A percentile compares a stretch with the other conserved stretches of the same genome.
Evolutionary conservation across 2,888 invertebrate genomes (phyloP).

Genomic region (Sarcophaga caerulescens): DNA sequence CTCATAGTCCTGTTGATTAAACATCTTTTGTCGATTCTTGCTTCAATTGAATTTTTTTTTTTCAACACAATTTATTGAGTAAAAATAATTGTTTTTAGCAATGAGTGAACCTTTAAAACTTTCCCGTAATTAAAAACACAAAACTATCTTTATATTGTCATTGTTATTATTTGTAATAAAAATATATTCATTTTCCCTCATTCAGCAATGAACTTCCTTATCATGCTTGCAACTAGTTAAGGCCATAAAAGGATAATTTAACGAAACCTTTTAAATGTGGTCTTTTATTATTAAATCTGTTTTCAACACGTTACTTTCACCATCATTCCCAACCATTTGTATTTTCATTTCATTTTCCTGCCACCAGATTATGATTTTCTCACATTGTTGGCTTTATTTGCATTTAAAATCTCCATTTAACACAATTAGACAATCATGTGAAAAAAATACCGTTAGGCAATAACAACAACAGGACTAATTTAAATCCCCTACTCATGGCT

Average conservation of each 20-base stretch:
- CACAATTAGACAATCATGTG: slow-evolving; percentile 63
- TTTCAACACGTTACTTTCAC: slow-evolving; percentile 1
- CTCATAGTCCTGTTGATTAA: too few relatives aligned
- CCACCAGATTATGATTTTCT: slow-evolving; percentile 44
- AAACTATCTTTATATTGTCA: background rate
- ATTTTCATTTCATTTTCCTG: background rate
- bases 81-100: too few relatives aligned
- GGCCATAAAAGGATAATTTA: slow-evolving; percentile 13
- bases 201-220: background rate
- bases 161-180: background rate
- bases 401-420: slow-evolving; percentile 66
- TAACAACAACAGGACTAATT: slow-evolving; percentile 51
- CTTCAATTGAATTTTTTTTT: too few relatives aligned
- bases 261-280: slow-evolving; percentile 46
- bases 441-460: slow-evolving; percentile 22
- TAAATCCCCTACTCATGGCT: slow-evolving; percentile 23
- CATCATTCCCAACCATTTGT: background rate
- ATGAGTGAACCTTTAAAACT: too few relatives aligned
- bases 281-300: slow-evolving; percentile 38
- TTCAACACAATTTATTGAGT: too few relatives aligned
- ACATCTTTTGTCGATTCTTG: too few relatives aligned
- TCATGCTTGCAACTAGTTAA: background rate
- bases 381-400: slow-evolving; percentile 54
- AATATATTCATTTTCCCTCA: background rate
- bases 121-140: too few relatives aligned